Evolutionary conservation across 2,113 vertebrate genomes (phyloP), one percentile per base, ranked within the genome.

Genomic region (Passer montanus): DNA sequence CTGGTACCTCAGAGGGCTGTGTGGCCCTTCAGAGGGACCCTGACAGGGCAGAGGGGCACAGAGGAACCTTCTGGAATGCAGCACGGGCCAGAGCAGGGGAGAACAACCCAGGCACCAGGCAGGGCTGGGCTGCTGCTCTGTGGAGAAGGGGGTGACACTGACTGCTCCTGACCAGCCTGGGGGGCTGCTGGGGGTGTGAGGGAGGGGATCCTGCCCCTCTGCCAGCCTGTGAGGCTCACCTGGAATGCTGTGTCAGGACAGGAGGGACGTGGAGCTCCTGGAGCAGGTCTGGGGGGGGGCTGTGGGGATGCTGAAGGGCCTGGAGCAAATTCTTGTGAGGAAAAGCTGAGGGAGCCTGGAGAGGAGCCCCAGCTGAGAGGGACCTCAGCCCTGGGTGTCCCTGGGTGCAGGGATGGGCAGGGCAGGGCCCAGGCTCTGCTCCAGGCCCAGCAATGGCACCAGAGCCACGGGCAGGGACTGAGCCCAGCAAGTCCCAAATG

Each of bases 1-100:
- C n/a, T n/a, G n/a, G n/a, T n/a, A 19, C 53, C 41, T 41, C 41
- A 41, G 41, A 44, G 43, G 43, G 43, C 18, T 44, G 43, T 44
- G 43, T 74, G 62, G 43, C 20, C 11, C 43, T 56, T 56, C 83
- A 41, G 52, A 58, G 70, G 72, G 24, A 30, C 60, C 24, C 67
- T 0, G 0, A 21, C 24, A 49, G 11, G 43, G 15, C n/a, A 85
- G 23, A 39, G 24, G 8, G 23, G n/a, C 39, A 70, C 23, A 52
- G 53, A 78, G 66, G 75, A 47, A 41, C 41, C 16, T 63, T 47
- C 41, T 79, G 49, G 37, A 79, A 72, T 26, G 12, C 41, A 60
- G 13, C 27, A 52, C 8, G 13, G 39, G 18, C 53, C 64, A 79
- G 17, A 14, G 13, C 49, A 26, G 56, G 20, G 20, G 35, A 63